Evolutionary conservation across 2,797 vertebrate genomes (phyloP).

Genomic region (Alca torda): DNA sequence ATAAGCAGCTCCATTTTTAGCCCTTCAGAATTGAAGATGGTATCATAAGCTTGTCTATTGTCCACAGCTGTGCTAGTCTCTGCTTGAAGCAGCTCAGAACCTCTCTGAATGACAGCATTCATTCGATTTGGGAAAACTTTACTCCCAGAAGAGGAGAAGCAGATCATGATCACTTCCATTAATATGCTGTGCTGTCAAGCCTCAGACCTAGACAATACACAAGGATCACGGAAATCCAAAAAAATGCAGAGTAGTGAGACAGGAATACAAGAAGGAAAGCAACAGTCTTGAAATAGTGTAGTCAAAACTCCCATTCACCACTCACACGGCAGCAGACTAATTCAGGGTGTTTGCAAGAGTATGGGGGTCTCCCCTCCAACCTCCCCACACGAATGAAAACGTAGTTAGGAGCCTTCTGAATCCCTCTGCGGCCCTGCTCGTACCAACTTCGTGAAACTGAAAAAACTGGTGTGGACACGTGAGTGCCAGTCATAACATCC

Average conservation of each 20-base stretch:
- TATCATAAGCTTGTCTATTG: background rate
- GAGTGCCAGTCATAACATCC: background rate
- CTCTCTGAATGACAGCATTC: background rate
- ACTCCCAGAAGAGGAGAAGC: background rate
- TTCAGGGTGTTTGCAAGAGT: background rate
- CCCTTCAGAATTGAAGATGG: background rate
- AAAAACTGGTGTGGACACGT: background rate
- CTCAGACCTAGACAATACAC: background rate
- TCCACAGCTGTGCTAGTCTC: background rate
- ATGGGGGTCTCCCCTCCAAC: background rate
- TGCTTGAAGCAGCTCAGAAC: background rate
- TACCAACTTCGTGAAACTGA: background rate
- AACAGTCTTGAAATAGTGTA: background rate
- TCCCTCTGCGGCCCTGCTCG: background rate
- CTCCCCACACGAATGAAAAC: background rate
- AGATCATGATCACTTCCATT: background rate
- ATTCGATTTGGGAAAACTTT: background rate
- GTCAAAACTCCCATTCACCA: background rate
- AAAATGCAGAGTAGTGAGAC: background rate
- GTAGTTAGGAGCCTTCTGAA: background rate
- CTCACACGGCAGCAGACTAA: too few species aligned
- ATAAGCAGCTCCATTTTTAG: background rate
- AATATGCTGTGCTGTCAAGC: background rate
- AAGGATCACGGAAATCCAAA: background rate
- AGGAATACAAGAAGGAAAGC: background rate